phyloP scores from a whole-genome alignment of 2,888 invertebrate species.

The Cataglyphis altisquamis region DNA sequence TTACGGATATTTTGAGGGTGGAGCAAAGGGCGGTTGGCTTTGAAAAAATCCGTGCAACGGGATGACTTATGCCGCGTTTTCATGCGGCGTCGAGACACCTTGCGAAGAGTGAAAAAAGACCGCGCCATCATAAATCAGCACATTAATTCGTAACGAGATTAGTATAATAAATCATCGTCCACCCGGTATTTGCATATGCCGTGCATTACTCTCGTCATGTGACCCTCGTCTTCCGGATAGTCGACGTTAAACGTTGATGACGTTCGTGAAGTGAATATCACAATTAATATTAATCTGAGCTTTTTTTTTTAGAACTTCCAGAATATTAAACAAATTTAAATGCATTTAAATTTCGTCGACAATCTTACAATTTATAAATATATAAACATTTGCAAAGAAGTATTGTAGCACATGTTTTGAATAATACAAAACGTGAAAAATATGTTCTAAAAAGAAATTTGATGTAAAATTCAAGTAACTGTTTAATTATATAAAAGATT shows the following conservation, averaged over 20 bases:
- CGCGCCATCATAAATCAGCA: slow-evolving; percentile 62
- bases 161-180: slow-evolving; percentile 70
- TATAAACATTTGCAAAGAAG: not conserved
- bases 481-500: slow-evolving; percentile 16
- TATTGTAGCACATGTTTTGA: not conserved
- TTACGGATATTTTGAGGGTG: slow-evolving; percentile 38
- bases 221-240: slow-evolving; percentile 54
- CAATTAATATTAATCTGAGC: slow-evolving; percentile 49
- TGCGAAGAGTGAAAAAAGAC: slow-evolving; percentile 58
- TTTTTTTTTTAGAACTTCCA: not conserved
- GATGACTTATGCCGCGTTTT: slow-evolving; percentile 53
- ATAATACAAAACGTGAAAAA: not conserved
- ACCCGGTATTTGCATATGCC: slow-evolving; percentile 47
- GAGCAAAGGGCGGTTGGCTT: slow-evolving; percentile 12
- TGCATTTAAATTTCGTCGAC: not conserved
- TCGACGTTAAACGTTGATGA: slow-evolving; percentile 50
- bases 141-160: slow-evolving; percentile 72
- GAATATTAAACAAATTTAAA: not conserved
- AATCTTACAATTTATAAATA: not conserved
- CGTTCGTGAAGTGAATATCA: slow-evolving; percentile 57
- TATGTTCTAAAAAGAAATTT: not conserved
- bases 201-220: slow-evolving; percentile 56
- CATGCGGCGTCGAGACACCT: slow-evolving; percentile 37
- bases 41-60: slow-evolving; percentile 49
- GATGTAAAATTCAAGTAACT: not conserved